Evolutionary conservation across 2,888 invertebrate species (phyloP).

Genomic region (Sphaeridia pumilis): DNA sequence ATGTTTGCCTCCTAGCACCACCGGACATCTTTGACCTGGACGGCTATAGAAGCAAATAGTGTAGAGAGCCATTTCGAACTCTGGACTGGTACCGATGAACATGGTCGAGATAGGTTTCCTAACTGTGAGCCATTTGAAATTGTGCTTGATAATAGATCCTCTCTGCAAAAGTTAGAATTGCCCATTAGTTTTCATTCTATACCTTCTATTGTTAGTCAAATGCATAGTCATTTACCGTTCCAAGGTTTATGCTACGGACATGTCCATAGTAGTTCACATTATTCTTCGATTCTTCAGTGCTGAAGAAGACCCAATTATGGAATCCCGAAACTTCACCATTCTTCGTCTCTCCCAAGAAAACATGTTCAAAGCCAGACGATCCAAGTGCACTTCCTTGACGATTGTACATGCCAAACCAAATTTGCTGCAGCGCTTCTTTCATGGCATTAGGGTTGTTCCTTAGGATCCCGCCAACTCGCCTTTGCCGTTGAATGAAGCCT

Average conservation of each 20-base stretch:
- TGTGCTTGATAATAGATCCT: slow-evolving; percentile 60
- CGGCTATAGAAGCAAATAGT: slow-evolving; percentile 72
- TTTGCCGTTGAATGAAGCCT: slow-evolving; percentile 40
- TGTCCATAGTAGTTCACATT: slow-evolving; percentile 64
- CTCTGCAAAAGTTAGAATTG: slow-evolving; percentile 50
- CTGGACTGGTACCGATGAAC: slow-evolving; percentile 78
- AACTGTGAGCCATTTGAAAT: slow-evolving; percentile 56
- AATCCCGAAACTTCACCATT: slow-evolving; percentile 65
- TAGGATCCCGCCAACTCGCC: slow-evolving; percentile 23
- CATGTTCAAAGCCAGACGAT: slow-evolving; percentile 85
- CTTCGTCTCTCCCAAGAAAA: slow-evolving; percentile 78
- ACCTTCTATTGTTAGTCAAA: background rate
- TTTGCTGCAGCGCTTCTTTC: slow-evolving; percentile 38
- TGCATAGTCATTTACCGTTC: slow-evolving; percentile 9
- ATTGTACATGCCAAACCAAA: slow-evolving; percentile 60
- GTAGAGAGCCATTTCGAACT: slow-evolving; percentile 79
- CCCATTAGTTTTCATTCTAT: background rate
- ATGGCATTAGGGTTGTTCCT: slow-evolving; percentile 40
- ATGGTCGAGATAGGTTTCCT: slow-evolving; percentile 66
- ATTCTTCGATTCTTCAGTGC: slow-evolving; percentile 59
- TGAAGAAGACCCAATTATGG: slow-evolving; percentile 84
- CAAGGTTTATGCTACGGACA: slow-evolving; percentile 9
- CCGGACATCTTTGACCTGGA: slow-evolving; percentile 59
- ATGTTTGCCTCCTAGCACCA: slow-evolving; percentile 57
- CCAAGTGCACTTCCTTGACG: slow-evolving; percentile 65